These are phyloP conservation scores for Periophthalmus magnuspinnatus DNA, from an alignment of 2,797 vertebrate genomes.

Conservation along the genomic window DNA sequence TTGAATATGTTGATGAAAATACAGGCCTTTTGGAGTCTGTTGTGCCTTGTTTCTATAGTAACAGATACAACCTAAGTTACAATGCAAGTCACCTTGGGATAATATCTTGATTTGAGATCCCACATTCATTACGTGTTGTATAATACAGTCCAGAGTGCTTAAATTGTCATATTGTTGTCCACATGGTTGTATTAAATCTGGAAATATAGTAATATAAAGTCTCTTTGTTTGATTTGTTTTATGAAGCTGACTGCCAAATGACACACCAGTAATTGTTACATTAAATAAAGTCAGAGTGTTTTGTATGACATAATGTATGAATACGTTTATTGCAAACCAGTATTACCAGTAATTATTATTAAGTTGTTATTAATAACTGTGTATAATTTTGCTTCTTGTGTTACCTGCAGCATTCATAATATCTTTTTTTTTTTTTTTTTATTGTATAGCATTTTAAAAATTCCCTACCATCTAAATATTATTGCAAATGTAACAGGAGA, in stretches of 20 bases:
- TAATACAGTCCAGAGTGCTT: background rate
- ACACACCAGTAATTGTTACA: background rate
- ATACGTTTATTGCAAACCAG: background rate
- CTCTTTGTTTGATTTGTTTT: too few species aligned
- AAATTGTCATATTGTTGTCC: background rate
- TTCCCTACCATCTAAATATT: background rate
- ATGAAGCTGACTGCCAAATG: background rate
- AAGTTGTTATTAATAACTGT: background rate
- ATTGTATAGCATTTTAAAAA: too few species aligned
- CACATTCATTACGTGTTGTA: background rate
- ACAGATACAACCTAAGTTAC: background rate
- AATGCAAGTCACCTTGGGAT: background rate
- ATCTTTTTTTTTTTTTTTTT: too few species aligned
- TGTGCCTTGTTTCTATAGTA: slow-evolving; percentile 4
- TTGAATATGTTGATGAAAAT: background rate
- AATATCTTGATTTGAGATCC: background rate
- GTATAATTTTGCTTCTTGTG: background rate
- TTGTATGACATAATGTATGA: background rate
- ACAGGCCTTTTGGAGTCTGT: background rate
- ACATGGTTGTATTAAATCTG: background rate
- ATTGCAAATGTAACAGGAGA: background rate
- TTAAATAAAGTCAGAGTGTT: background rate
- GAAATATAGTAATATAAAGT: background rate
- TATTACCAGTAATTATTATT: background rate
- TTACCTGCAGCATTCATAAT: background rate